Base-by-base conservation (phyloP, 2,113 vertebrate species). In the Lethenteron camtschaticum region DNA sequence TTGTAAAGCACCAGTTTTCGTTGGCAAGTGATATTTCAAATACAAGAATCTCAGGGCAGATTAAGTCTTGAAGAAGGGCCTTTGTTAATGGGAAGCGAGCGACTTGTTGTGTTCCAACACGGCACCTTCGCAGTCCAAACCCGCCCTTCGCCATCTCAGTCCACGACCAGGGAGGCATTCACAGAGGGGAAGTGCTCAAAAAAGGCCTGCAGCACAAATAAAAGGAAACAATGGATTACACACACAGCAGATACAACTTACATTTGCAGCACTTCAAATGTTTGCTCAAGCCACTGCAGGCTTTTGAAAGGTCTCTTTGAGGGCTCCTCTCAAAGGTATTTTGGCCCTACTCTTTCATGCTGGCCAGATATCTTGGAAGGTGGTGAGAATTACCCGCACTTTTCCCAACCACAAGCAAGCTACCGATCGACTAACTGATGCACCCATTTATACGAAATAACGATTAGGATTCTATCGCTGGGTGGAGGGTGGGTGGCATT, bases 151-250 rank as follows among this genome's bases (percentile, higher is more conserved):
- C 41, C 41, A 41, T 41, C 41, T 41, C 41, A 84, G 74, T 94
- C 88, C 57, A 89, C 82, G 1, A 81, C 70, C 73, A 97, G 79
- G 72, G 73, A 76, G 70, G 74, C 80, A 77, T 81, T 86, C 74
- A 96, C 78, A 0, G 72, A 11, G 0, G 91, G 87, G 71, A 87
- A 88, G 71, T 83, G 76, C 78, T 95, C 82, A 56, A 96, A 95
- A 85, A 95, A 95, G n/a, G 81, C 89, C 92, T 97, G 78, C 13
- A 78, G 75, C 73, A 71, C 63, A 70, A 4, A 0, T 6, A 1
- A 70, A 4, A 24, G 24, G 24, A 24, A 63, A 1, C 76, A 75
- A 75, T 4, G 41, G 70, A 55, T 76, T 71, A 75, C 74, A 74
- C 72, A 56, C 73, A 71, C 2, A 57, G 55, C 57, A 57, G 57